These are phyloP conservation scores for Nesoenas mayeri DNA, from an alignment of 2,113 vertebrate genomes.

Conservation along the genomic window DNA sequence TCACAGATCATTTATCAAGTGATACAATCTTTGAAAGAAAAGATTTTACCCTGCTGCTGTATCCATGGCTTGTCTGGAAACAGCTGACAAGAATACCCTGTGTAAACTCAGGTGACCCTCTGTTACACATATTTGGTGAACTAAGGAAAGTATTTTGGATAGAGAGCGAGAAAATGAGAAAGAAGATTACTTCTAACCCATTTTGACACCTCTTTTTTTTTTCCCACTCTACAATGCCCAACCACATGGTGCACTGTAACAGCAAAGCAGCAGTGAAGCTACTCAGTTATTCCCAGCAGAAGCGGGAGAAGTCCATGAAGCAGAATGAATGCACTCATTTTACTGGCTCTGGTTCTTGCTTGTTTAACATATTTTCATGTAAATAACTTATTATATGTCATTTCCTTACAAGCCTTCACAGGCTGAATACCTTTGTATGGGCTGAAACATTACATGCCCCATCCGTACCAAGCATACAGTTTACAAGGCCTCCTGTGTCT, in stretches of 20 bases:
- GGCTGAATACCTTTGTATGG: neutral
- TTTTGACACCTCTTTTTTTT: neutral
- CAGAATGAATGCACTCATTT: neutral
- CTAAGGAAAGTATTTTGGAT: neutral
- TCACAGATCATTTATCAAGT: neutral
- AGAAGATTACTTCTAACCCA: neutral
- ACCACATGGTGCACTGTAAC: neutral
- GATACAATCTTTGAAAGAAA: neutral
- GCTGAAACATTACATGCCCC: neutral
- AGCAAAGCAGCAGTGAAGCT: neutral
- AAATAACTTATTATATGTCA: neutral
- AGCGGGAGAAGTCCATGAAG: neutral
- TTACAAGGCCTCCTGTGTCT: neutral
- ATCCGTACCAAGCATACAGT: neutral
- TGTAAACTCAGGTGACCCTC: neutral
- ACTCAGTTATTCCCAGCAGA: neutral
- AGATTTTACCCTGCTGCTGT: neutral
- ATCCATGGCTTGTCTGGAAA: neutral
- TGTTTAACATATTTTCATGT: neutral
- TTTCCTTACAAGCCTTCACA: slow-evolving; percentile 12
- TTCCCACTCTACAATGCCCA: neutral
- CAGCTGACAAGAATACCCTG: neutral
- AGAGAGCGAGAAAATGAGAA: neutral
- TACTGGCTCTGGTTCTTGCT: neutral
- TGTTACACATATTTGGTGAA: neutral